Evolutionary conservation across 2,888 invertebrate species (phyloP), one percentile per base, ranked within the genome.

Genomic region (Euplagia quadripunctaria): DNA sequence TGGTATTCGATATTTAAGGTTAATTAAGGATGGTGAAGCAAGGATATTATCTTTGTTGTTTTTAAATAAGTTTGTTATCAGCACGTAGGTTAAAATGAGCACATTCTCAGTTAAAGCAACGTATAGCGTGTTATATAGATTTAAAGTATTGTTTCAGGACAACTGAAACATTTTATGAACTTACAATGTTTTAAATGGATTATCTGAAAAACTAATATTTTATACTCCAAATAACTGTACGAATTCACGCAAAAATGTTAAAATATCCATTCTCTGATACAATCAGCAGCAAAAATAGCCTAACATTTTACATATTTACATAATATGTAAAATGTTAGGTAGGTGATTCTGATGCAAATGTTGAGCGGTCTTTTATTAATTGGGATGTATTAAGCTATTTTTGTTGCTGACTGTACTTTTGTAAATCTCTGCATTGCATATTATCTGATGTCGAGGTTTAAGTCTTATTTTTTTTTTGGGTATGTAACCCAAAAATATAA

Each of bases 1-100:
- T 82, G 82, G 76, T 83, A 80, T 75, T 77, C n/a, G 65, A 74
- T 82, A 76, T 81, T 69, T 65, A 66, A 73, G 49, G 63, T 31
- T 76, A 65, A 55, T 77, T 55, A 41, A 65, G 5, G 41, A 64
- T 64, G 31, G 58, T 61, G 42, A 67, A 71, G 55, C 51, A 51
- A 11, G 43, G 43, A 41, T 58, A 14, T 11, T n/a, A 14, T 49
- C 2, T 71, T 58, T 71, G 55, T 65, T 46, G 49, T 43, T 12
- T n/a, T 46, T 58, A 66, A 55, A 66, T 51, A 31, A 31, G 31
- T 49, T 16, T 66, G 31, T 49, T 66, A 66, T 51, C 31, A 11
- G 41, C 51, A 51, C 51, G 17, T 66, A 51, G 51, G 51, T 66
- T 31, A 31, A 51, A 51, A 66, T 41, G 49, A 16, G 17, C 66